phyloP scores from a whole-genome alignment of 2,113 vertebrate genomes.

The Lynx canadensis region DNA sequence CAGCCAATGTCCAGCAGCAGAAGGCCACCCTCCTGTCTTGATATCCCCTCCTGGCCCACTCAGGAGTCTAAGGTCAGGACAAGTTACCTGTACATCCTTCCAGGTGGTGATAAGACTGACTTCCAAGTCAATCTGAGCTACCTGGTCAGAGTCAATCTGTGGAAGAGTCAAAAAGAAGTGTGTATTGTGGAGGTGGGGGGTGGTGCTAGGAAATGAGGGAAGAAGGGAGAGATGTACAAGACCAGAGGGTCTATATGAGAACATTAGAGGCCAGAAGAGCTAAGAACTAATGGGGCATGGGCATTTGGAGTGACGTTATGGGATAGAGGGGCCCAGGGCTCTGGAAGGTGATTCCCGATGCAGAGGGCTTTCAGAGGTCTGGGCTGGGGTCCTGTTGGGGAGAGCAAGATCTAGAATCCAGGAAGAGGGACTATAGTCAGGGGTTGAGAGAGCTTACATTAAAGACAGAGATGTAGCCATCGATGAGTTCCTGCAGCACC shows the following conservation, averaged over 20 bases:
- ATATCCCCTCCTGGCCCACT: neutral
- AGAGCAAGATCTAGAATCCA: neutral
- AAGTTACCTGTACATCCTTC: slow-evolving; percentile 96
- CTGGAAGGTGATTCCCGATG: neutral
- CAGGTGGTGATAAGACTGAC: slow-evolving; percentile 98
- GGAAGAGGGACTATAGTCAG: neutral
- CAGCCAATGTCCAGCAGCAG: neutral
- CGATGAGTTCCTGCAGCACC: slow-evolving; percentile 96
- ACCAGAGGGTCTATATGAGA: neutral
- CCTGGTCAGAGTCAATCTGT: slow-evolving; percentile 97
- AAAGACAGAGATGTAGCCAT: slow-evolving; percentile 94
- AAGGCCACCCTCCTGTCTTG: neutral
- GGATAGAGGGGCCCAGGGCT: neutral
- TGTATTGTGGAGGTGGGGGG: neutral
- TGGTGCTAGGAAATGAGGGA: neutral
- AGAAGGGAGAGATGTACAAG: neutral
- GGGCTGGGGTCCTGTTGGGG: neutral
- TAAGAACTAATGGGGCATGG: neutral
- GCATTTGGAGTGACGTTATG: neutral
- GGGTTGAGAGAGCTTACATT: slow-evolving; percentile 86
- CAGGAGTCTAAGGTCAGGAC: neutral
- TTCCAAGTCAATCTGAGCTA: slow-evolving; percentile 97
- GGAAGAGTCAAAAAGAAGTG: neutral
- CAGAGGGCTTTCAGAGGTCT: neutral
- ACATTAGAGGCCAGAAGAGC: neutral